These are phyloP conservation scores for Drosophila kurseongensis DNA, from an alignment of 1,140 invertebrate species.

Conservation along the genomic window DNA sequence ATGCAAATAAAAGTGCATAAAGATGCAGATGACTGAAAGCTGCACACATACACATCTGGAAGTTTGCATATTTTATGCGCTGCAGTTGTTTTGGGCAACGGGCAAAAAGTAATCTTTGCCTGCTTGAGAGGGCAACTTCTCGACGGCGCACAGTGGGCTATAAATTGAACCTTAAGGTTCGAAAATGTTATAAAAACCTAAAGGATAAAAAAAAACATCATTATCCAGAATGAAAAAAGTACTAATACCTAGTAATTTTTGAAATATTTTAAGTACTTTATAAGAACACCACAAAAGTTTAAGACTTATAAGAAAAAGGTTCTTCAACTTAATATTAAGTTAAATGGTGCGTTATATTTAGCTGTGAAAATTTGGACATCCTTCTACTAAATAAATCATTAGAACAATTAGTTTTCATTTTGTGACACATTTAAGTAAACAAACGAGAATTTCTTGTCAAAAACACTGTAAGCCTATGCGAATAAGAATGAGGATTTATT, in stretches of 20 bases:
- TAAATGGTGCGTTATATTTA: too few species aligned
- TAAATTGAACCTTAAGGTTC: not conserved
- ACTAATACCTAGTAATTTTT: too few species aligned
- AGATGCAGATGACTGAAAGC: slow-evolving; percentile 56
- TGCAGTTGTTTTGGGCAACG: slow-evolving; percentile 72
- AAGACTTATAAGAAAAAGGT: too few species aligned
- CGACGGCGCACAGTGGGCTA: slow-evolving; percentile 33
- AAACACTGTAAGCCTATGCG: not conserved
- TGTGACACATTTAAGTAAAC: too few species aligned
- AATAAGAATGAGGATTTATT: not conserved
- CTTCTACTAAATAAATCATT: too few species aligned
- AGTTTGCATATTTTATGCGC: slow-evolving; percentile 69
- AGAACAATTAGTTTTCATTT: too few species aligned
- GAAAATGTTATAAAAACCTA: not conserved
- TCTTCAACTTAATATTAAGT: too few species aligned
- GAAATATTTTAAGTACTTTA: too few species aligned
- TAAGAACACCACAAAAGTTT: too few species aligned
- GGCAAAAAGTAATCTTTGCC: slow-evolving; percentile 34
- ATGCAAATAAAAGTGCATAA: slow-evolving; percentile 65
- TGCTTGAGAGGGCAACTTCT: slow-evolving; percentile 13
- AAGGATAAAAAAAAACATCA: too few species aligned
- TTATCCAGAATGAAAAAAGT: too few species aligned
- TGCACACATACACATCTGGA: slow-evolving; percentile 18
- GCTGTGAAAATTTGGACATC: too few species aligned
- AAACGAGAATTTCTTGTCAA: not conserved